A percentile compares a stretch with the other conserved stretches of the same genome.
These are phyloP conservation scores for Adineta ricciae DNA, from an alignment of 2,888 invertebrate species.

Conservation along the genomic window DNA sequence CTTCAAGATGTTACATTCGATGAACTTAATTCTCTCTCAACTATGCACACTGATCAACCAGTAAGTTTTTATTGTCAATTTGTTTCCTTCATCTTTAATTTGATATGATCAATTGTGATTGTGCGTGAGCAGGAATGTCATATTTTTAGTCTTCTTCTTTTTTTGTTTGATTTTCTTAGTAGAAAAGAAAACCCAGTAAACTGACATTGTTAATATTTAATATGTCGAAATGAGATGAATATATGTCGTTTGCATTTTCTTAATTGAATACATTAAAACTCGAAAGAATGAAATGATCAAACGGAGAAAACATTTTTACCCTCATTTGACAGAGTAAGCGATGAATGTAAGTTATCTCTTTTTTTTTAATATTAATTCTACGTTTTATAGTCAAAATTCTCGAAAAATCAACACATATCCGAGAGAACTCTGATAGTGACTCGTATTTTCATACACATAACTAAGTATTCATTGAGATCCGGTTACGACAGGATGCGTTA, in stretches of 20 bases:
- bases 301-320: not conserved
- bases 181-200: not conserved
- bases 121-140: not conserved
- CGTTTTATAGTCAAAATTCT: too few relatives aligned
- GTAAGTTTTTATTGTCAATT: not conserved
- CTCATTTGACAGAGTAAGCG: not conserved
- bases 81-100: not conserved
- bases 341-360: not conserved
- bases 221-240: not conserved
- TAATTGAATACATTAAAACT: not conserved
- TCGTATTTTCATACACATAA: too few relatives aligned
- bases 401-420: too few relatives aligned
- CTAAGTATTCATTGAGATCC: too few relatives aligned
- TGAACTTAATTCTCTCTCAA: not conserved
- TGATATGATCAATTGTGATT: not conserved
- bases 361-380: too few relatives aligned
- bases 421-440: too few relatives aligned
- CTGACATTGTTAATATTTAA: not conserved
- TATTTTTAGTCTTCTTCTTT: not conserved
- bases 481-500: too few relatives aligned
- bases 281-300: not conserved
- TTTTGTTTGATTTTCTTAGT: not conserved
- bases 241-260: conserved; percentile 1
- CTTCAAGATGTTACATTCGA: conserved; percentile 6
- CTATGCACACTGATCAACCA: not conserved